Conservation (phyloP, 2,113 vertebrate species). For the Petromus typicus region DNA sequence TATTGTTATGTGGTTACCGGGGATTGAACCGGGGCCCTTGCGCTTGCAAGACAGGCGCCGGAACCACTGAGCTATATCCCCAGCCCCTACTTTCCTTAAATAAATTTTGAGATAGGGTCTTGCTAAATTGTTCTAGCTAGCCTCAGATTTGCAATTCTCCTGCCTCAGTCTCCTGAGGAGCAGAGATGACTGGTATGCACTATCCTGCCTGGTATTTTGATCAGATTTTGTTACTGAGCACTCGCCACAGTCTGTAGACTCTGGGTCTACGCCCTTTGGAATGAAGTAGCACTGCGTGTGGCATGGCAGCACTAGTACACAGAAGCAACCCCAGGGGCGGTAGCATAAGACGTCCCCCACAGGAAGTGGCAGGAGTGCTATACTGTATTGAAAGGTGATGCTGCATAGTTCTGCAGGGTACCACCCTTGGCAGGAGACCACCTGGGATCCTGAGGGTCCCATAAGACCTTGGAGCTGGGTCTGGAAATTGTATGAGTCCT, state of each 20-base stretch:
- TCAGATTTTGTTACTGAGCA: background rate
- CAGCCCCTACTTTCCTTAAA: too few species aligned
- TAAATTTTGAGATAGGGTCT: background rate
- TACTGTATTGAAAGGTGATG: background rate
- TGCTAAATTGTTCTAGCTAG: background rate
- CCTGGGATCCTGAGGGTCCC: background rate
- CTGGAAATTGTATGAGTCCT: background rate
- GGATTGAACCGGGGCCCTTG: too few species aligned
- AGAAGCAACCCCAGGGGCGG: background rate
- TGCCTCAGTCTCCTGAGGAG: background rate
- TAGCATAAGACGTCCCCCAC: background rate
- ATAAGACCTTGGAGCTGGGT: background rate
- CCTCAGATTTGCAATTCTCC: background rate
- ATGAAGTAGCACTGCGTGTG: background rate
- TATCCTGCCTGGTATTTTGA: background rate
- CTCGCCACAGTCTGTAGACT: background rate
- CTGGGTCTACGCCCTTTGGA: background rate
- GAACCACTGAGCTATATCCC: too few species aligned
- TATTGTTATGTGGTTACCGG: too few species aligned
- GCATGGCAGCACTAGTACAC: background rate
- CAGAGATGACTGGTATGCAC: background rate
- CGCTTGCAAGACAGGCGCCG: too few species aligned
- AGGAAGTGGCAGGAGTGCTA: background rate
- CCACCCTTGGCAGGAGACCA: background rate
- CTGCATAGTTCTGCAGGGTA: background rate